Base-by-base conservation (phyloP, 1,140 invertebrate genomes). In the Lepidurus packardi region DNA sequence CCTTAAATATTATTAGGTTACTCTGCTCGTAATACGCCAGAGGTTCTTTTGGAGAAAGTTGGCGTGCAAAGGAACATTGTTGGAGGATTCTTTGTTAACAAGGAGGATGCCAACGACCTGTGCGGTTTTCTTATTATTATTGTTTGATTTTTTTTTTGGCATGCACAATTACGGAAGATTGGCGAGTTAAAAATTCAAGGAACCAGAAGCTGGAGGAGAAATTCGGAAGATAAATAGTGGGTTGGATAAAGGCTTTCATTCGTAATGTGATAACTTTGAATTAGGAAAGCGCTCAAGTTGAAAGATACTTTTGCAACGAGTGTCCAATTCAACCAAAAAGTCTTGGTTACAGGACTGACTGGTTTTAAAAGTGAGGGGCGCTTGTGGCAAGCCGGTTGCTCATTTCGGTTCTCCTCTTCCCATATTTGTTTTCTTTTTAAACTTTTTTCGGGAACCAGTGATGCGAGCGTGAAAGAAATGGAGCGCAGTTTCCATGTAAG, bases 21-120 rank as follows among this genome's bases (percentile, higher is more conserved):
- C 53, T n/a, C 53, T 1, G 21, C 21, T 11, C 9, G 21, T 13
- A 65, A 65, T 65, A 3, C 53, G 16, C 53, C 53, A 21, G 8
- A 65, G 53, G 53, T 65, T 21, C 53, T 34, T n/a, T 65, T 9
- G 53, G 53, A 65, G 53, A 65, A 65, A 65, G 53, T 65, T 65
- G 53, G 53, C 13, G 53, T 65, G 53, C 9, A 9, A 65, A 21
- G 53, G 4, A 65, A 65, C 53, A 65, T n/a, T n/a, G 21, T 13
- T 9, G 13, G 53, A 65, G 16, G 8, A 21, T n/a, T 65, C 9
- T 9, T n/a, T 65, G 53, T 16, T 13, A 65, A 34, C 34, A 2
- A 34, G 34, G 34, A 34, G 34, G 53, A 65, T 65, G 7, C 53
- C 53, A 65, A 65, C 13, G 53, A 65, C 53, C 53, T 65, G 34